These are phyloP conservation scores for Gymnoscelis rufifasciata DNA, from an alignment of 2,888 invertebrate genomes.

Conservation along the genomic window DNA sequence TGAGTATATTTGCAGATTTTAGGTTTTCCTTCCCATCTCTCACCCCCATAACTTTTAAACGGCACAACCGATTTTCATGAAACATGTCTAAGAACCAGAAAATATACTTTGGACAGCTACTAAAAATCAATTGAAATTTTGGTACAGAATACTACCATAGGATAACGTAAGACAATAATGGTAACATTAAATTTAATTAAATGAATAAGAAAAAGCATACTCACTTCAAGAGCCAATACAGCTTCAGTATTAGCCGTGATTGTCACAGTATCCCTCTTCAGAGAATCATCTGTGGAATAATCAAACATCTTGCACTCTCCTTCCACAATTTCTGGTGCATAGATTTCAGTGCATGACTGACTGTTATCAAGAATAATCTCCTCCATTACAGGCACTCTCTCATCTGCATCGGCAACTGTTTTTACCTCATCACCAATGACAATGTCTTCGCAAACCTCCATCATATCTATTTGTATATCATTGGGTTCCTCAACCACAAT, in stretches of 20 bases:
- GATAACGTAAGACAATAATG: too few species aligned
- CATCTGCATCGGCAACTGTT: conserved; percentile 44
- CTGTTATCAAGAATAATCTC: conserved; percentile 68
- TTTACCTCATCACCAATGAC: conserved; percentile 64
- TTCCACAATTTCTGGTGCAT: conserved; percentile 27
- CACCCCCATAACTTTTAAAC: too few species aligned
- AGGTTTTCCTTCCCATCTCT: too few species aligned
- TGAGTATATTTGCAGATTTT: too few species aligned
- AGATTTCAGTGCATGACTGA: conserved; percentile 51
- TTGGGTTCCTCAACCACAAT: conserved; percentile 37
- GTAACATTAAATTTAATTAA: too few species aligned
- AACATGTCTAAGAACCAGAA: too few species aligned
- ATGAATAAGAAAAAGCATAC: conserved; percentile 17
- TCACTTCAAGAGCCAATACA: conserved; percentile 69
- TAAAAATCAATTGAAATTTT: too few species aligned
- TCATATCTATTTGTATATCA: conserved; percentile 67
- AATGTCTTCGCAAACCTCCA: conserved; percentile 72
- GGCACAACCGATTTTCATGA: too few species aligned
- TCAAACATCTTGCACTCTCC: conserved; percentile 62
- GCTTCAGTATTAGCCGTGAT: conserved; percentile 66
- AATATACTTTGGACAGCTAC: too few species aligned
- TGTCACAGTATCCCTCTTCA: conserved; percentile 53
- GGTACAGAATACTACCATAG: too few species aligned
- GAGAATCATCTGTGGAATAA: conserved; percentile 60
- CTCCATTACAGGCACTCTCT: conserved; percentile 43